Base-by-base conservation (phyloP, 2,888 invertebrate species). In the Scaptomyza polygonia region DNA sequence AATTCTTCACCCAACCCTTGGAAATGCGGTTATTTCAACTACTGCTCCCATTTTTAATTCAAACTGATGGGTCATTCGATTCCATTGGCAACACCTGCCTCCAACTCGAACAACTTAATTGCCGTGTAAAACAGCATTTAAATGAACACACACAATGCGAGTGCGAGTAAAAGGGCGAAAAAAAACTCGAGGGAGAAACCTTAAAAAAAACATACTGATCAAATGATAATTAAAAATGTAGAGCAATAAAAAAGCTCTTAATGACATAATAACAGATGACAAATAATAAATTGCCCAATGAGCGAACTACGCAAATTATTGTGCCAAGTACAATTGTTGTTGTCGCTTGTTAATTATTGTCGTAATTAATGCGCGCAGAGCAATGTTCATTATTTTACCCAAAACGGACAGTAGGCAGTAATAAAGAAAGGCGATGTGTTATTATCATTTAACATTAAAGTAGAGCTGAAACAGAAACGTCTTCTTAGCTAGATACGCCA, bases 241-340 rank as follows among this genome's bases (percentile, higher is more conserved):
- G 57, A 56, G 56, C 74, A 74, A 67, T 62, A 74, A 79, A 84
- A 84, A 76, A 59, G 44, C 51, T 67, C 78, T 87, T 85, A 85
- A 85, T 79, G 86, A 76, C 78, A 85, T 85, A 87, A 87, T 87
- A 87, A 87, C 84, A 85, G 79, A 85, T 87, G 84, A 87, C 82
- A 87, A 85, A 85, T 85, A 87, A 87, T 85, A 87, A 84, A 87
- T 87, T 79, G 70, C 57, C 52, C 49, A 67, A 67, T 58, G 63
- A 77, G 66, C 77, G 64, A 70, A 66, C 67, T 72, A 73, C 72
- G 78, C 73, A 78, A 79, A 83, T 82, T 72, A 75, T 82, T 71
- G 66, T 47, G 54, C 67, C 53, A 34, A 25, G 55, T 30, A 44
- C 14, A 44, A 45, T 45, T 73, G 61, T 71, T 69, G 70, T 55